Evolutionary conservation across 2,888 invertebrate genomes (phyloP).

Genomic region (Pterostichus niger): DNA sequence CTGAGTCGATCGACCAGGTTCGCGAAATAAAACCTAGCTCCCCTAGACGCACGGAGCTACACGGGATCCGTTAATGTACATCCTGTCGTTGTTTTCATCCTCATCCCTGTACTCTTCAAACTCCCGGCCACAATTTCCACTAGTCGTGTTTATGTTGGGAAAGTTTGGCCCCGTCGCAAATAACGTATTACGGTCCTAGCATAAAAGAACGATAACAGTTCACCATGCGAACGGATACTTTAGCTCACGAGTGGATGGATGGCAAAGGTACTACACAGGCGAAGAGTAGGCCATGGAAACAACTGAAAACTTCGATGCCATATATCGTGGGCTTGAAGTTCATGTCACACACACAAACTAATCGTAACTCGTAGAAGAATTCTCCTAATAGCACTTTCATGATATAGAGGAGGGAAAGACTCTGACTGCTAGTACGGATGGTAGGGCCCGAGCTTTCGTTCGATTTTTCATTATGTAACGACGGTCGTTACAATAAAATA

Average conservation of each 20-base stretch:
- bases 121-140: slow-evolving; percentile 17
- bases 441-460: slow-evolving; percentile 1
- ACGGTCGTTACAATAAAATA: slow-evolving; percentile 62
- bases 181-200: slow-evolving; percentile 64
- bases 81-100: neutral
- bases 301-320: slow-evolving; percentile 63
- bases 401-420: slow-evolving; percentile 3
- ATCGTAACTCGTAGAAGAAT: slow-evolving; percentile 50
- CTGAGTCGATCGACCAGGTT: no score
- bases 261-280: neutral
- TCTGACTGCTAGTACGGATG: neutral
- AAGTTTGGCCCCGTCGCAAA: slow-evolving; percentile 57
- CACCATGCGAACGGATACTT: slow-evolving; percentile 64
- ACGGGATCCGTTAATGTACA: slow-evolving; percentile 4
- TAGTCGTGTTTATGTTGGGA: slow-evolving; percentile 56
- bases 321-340: slow-evolving; percentile 56
- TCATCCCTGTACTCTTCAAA: neutral
- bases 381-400: slow-evolving; percentile 54
- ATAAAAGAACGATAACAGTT: slow-evolving; percentile 65
- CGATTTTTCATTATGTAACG: slow-evolving; percentile 63
- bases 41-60: neutral
- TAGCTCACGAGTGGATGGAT: slow-evolving; percentile 43
- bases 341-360: slow-evolving; percentile 60
- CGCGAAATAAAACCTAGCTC: no score
- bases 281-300: slow-evolving; percentile 40